Base-by-base conservation (phyloP, 2,888 invertebrate genomes). In the Phlogophora meticulosa region DNA sequence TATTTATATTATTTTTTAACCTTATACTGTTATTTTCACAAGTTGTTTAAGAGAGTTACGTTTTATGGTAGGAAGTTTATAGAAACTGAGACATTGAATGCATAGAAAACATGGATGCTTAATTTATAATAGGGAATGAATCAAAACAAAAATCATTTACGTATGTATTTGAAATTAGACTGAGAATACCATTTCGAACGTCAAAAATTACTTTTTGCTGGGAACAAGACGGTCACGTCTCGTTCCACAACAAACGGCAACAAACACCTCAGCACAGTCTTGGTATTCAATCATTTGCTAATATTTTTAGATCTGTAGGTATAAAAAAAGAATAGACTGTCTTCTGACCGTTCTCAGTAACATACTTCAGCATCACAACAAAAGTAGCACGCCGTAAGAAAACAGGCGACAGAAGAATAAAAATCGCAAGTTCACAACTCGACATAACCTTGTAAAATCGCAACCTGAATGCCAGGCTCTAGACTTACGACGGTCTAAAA, bases 11-110 rank as follows among this genome's bases (percentile, higher is more conserved):
- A 77, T 58, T 67, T 58, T 67, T 40, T 58, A 22, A 55, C 15
- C 53, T 61, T 80, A 52, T 24, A 46, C 13, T 49, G 28, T 59
- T 70, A 56, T 71, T 64, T 62, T 59, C 52, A 43, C 20, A 32
- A 45, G 13, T 43, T n/a, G 10, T 43, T 65, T 42, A 34, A 9
- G 63, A 42, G 13, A 51, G 36, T 7, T 43, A 49, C n/a, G 11
- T 61, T 20, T 40, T 43, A 13, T 38, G 9, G 34, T 32, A 13
- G 28, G 53, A 4, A 43, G 15, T 32, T 52, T n/a, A 28, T 46
- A 36, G 32, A 36, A 20, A 20, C 28, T 24, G 5, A 38, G 24
- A 9, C 15, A 65, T n/a, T 42, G n/a, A 34, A 71, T 49, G 20
- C 45, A 38, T 11, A 59, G 7, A 22, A 28, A 4, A 17, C 15